Conservation (phyloP, 2,888 invertebrate species). For the Hecatera dysodea region DNA sequence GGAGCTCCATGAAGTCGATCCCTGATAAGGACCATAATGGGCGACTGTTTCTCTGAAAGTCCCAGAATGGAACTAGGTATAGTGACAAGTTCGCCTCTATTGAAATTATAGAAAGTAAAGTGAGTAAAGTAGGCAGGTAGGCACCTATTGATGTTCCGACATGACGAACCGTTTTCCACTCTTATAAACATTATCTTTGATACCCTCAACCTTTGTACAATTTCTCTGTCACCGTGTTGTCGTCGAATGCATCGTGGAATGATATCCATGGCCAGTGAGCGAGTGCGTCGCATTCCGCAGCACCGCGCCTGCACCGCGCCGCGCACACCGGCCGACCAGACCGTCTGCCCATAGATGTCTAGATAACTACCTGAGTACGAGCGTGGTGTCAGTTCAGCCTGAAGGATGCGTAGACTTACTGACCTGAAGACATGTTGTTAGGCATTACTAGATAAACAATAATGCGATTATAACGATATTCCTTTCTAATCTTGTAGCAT, state of each 20-base stretch:
- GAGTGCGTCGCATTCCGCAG: slow-evolving; percentile 8
- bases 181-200: not conserved
- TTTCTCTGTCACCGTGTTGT: not conserved
- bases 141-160: not conserved
- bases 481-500: slow-evolving; percentile 10
- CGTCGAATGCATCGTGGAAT: not conserved
- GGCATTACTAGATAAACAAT: not conserved
- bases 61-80: not conserved
- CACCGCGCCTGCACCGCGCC: too few species aligned
- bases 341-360: not conserved
- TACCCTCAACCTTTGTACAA: not conserved
- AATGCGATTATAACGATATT: not conserved
- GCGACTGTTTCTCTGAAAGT: not conserved
- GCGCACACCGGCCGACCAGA: not conserved
- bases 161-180: not conserved
- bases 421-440: not conserved
- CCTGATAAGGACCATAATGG: not conserved
- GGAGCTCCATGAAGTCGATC: slow-evolving; percentile 7
- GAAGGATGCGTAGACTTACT: not conserved
- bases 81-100: not conserved
- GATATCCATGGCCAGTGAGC: not conserved
- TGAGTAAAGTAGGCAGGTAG: not conserved
- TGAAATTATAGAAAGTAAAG: not conserved
- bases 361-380: not conserved
- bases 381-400: not conserved